Conservation (phyloP, 2,113 vertebrate species). For the Otus sunia region DNA sequence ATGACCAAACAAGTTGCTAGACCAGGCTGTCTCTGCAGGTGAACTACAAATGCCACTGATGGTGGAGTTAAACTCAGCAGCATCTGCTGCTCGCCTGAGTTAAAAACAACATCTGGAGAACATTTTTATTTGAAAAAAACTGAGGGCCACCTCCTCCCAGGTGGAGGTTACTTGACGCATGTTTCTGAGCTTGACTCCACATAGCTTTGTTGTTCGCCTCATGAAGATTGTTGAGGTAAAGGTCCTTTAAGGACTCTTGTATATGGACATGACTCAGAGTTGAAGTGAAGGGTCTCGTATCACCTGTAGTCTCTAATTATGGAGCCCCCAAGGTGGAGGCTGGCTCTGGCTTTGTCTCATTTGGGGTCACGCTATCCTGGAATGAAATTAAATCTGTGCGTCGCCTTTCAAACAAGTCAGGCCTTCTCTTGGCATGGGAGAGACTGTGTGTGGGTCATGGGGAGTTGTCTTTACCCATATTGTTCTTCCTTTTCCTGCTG, state of each 20-base stretch:
- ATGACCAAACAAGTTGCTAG: slow-evolving; percentile 26
- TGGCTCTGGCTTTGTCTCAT: background rate
- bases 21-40: background rate
- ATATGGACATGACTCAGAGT: background rate
- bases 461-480: background rate
- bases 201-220: background rate
- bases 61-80: background rate
- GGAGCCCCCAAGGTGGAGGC: background rate
- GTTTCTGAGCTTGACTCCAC: slow-evolving; percentile 13
- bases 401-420: background rate
- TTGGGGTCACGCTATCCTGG: background rate
- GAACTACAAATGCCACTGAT: background rate
- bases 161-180: background rate
- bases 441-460: background rate
- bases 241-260: background rate
- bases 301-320: background rate
- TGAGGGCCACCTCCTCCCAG: background rate
- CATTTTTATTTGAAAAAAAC: background rate
- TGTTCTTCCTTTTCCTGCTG: background rate
- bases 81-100: background rate
- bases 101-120: background rate
- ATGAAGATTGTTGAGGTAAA: background rate
- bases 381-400: background rate
- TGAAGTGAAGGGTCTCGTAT: background rate
- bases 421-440: background rate